Base-by-base conservation (phyloP, 1,140 invertebrate species). In the Procambarus virginalis region DNA sequence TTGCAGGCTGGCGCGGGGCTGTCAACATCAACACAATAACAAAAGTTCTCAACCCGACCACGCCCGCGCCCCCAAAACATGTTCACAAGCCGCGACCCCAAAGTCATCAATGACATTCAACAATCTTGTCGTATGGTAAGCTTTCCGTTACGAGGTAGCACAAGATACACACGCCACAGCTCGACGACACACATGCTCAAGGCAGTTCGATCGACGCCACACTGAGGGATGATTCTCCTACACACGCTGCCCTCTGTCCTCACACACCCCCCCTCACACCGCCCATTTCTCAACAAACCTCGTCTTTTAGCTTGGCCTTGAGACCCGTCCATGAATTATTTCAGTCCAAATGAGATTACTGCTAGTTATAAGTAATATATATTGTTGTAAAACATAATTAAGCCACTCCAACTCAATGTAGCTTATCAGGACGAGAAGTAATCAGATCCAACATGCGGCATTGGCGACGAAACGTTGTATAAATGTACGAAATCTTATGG, bases 401-500 rank as follows among this genome's bases (percentile, higher is more conserved):
- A 55, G 12, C 51, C 51, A 55, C 12, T 55, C 51, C 51, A 12
- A 5, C 8, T 55, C 34, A 34, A 34, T 55, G 8, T 5, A 55
- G 51, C 51, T 55, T 12, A 0, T 55, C 51, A 4, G 12, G 51
- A 55, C 51, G 12, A 34, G 34, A 34, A 34, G 34, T 34, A 34
- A 34, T 34, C 34, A 34, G 34, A 34, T 34, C 51, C 51, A 55
- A 55, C 51, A 12, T 55, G 51, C 12, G 12, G 51, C 4, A 55
- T 55, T 8, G 12, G 17, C 4, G 55, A 78, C 75, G 84, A 85
- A n/a, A 64, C 17, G n/a, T 60, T 58, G 51, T 49, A 22, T 4
- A 34, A 77, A 6, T 34, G 45, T 22, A 77, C 75, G 84, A 85
- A 85, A 46, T 60, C 8, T 85, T 85, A 60, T 78, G 84, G 45